Percentiles rank a stretch among this genome's conserved stretches.
These are phyloP conservation scores for Pycnonotus jocosus DNA, from an alignment of 2,113 vertebrate species.

Conservation along the genomic window DNA sequence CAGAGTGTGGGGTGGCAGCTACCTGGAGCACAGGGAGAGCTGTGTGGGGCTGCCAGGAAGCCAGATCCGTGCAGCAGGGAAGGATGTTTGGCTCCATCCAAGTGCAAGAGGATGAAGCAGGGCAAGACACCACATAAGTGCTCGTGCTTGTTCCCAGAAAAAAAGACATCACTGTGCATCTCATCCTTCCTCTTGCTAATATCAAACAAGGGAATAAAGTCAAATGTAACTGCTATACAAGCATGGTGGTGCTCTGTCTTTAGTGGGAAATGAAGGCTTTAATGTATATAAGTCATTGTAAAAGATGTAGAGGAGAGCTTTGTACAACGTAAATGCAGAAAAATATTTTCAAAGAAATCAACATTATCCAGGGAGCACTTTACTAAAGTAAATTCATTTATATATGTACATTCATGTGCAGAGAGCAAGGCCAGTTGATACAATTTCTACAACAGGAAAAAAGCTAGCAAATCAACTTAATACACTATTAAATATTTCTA, in stretches of 20 bases:
- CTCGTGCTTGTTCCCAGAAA: background rate
- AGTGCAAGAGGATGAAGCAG: background rate
- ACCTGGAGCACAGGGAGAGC: accelerated
- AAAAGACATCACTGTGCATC: background rate
- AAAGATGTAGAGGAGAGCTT: background rate
- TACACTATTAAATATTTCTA: background rate
- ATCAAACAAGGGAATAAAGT: background rate
- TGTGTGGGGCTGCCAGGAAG: background rate
- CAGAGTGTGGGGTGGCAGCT: background rate
- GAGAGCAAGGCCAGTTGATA: background rate
- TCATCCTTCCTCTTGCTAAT: background rate
- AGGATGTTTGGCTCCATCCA: background rate
- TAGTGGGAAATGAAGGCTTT: background rate
- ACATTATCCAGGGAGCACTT: background rate
- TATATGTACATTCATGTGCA: background rate
- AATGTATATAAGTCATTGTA: background rate
- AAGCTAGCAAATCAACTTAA: background rate
- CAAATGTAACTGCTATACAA: background rate
- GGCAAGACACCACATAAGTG: background rate
- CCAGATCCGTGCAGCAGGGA: accelerated
- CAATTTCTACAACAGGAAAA: background rate
- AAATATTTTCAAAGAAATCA: background rate
- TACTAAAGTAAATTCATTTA: background rate
- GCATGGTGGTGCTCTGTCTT: accelerated
- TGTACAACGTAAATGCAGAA: background rate